phyloP scores from a whole-genome alignment of 2,888 invertebrate species.

The Nymphalis c-album region DNA sequence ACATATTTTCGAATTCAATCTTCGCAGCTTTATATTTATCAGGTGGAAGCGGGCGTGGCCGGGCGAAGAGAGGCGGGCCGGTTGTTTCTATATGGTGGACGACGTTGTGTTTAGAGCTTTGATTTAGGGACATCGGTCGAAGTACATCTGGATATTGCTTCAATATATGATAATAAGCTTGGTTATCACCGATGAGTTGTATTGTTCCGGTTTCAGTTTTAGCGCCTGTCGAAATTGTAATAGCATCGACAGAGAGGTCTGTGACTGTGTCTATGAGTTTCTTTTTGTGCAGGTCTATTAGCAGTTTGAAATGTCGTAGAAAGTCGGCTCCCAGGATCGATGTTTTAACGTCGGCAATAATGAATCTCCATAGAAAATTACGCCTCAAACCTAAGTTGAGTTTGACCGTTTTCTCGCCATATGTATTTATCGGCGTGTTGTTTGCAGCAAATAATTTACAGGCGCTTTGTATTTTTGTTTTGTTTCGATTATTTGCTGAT shows the following conservation, averaged over 20 bases:
- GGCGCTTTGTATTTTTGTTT: too few relatives aligned
- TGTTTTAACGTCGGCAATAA: conserved; percentile 34
- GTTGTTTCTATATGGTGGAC: too few relatives aligned
- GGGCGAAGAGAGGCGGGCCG: too few relatives aligned
- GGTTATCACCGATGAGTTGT: conserved; percentile 7
- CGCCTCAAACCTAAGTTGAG: conserved; percentile 26
- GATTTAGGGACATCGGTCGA: too few relatives aligned
- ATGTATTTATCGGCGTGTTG: neutral
- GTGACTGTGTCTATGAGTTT: conserved; percentile 34
- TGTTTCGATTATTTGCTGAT: too few relatives aligned
- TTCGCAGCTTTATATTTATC: too few relatives aligned
- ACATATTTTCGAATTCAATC: too few relatives aligned
- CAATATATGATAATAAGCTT: conserved; percentile 21
- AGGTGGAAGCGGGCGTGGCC: too few relatives aligned
- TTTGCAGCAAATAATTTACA: too few relatives aligned
- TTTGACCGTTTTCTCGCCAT: conserved; percentile 10
- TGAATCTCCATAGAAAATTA: conserved; percentile 32
- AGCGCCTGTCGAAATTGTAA: conserved; percentile 1
- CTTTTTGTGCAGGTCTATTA: conserved; percentile 29
- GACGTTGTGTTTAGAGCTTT: too few relatives aligned
- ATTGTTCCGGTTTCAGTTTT: neutral
- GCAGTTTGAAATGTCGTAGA: conserved; percentile 27
- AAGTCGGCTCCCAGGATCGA: conserved; percentile 38
- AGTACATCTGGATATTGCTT: conserved; percentile 27
- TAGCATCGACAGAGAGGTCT: conserved; percentile 19